A percentile compares a stretch with the other conserved stretches of the same genome.
These are phyloP conservation scores for Ochropleura plecta DNA, from an alignment of 2,888 invertebrate genomes.

Conservation along the genomic window DNA sequence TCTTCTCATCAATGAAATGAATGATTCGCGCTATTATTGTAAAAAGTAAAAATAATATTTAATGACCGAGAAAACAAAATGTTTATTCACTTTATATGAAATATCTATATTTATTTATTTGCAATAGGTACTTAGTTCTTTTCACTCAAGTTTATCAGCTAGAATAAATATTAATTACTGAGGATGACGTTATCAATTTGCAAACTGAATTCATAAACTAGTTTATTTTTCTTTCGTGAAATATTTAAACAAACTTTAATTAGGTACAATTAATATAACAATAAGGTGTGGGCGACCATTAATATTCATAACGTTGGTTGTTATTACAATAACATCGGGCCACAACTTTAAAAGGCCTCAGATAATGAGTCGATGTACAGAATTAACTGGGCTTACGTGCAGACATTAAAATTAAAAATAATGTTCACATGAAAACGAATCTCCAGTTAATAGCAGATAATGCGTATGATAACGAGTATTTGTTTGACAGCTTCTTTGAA, in stretches of 20 bases:
- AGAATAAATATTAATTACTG: slow-evolving; percentile 54
- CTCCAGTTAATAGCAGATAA: slow-evolving; percentile 27
- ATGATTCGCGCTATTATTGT: slow-evolving; percentile 1
- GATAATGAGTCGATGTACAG: slow-evolving; percentile 47
- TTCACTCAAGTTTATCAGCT: slow-evolving; percentile 48
- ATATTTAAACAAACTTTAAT: slow-evolving; percentile 51
- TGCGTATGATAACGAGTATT: slow-evolving; percentile 68
- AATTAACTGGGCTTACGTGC: slow-evolving; percentile 30
- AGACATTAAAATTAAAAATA: slow-evolving; percentile 18
- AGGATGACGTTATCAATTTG: slow-evolving; percentile 56
- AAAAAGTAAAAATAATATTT: slow-evolving; percentile 18
- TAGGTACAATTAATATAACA: slow-evolving; percentile 52
- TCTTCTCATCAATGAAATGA: slow-evolving; percentile 6
- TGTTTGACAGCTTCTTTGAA: slow-evolving; percentile 61
- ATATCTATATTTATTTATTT: slow-evolving; percentile 40
- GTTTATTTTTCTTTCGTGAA: slow-evolving; percentile 50
- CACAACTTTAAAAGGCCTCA: slow-evolving; percentile 53
- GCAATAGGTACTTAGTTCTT: slow-evolving; percentile 22
- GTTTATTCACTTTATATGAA: slow-evolving; percentile 1
- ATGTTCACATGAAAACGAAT: slow-evolving; percentile 25
- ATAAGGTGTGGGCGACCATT: slow-evolving; percentile 59
- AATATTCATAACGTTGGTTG: slow-evolving; percentile 59
- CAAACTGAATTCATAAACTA: slow-evolving; percentile 57
- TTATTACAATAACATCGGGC: slow-evolving; percentile 57
- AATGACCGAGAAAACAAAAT: neutral